Percentiles rank a stretch among this genome's conserved stretches.
These are phyloP conservation scores for Nezara viridula DNA, from an alignment of 2,888 invertebrate species.

Conservation along the genomic window DNA sequence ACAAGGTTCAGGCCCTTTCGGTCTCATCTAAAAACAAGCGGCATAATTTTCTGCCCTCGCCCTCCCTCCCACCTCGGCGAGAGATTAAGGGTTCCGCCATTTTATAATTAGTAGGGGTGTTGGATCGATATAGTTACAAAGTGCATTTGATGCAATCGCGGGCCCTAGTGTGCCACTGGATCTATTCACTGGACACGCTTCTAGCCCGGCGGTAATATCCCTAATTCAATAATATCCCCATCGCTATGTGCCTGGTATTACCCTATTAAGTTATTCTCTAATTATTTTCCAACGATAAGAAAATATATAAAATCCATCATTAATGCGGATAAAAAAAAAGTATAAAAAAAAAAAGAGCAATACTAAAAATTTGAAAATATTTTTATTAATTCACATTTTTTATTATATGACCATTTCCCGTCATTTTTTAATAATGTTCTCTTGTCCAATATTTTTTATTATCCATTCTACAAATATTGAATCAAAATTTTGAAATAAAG, in stretches of 20 bases:
- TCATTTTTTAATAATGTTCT: no score
- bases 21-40: conserved; percentile 19
- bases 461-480: no score
- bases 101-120: conserved; percentile 55
- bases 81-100: conserved; percentile 57
- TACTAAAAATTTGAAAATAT: no score
- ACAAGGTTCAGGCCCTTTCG: conserved; percentile 24
- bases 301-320: background rate
- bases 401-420: no score
- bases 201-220: conserved; percentile 5
- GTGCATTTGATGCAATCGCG: conserved; percentile 55
- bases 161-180: conserved; percentile 27
- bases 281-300: background rate
- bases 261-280: background rate
- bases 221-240: conserved; percentile 40
- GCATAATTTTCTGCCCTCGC: conserved; percentile 36
- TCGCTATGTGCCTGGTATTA: background rate
- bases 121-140: conserved; percentile 52
- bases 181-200: conserved; percentile 30
- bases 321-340: background rate
- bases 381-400: no score
- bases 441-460: no score
- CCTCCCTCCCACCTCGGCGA: background rate
- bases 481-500: no score
- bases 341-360: no score